A percentile compares a stretch with the other conserved stretches of the same genome.
These are phyloP conservation scores for Bombylius major DNA, from an alignment of 2,888 invertebrate species.

Conservation along the genomic window DNA sequence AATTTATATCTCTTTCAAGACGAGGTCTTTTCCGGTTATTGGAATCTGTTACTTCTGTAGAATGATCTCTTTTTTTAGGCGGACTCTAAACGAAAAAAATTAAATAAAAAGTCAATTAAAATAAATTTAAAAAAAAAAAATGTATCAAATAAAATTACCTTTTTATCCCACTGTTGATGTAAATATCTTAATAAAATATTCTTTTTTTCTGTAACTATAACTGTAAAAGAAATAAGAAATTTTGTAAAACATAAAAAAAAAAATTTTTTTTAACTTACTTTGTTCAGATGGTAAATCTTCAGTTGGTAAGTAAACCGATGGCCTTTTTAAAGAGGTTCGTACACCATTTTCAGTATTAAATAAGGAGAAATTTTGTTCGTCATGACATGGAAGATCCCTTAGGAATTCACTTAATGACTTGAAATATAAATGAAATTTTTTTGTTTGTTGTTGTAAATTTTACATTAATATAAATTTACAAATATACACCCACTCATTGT, in stretches of 20 bases:
- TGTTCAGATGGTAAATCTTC: conserved; percentile 88
- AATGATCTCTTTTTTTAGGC: conserved; percentile 9
- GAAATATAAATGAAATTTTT: conserved; percentile 23
- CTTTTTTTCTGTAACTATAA: conserved; percentile 91
- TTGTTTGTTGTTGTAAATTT: background rate
- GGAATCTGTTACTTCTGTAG: conserved; percentile 2
- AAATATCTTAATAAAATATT: conserved; percentile 86
- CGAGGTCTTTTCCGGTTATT: conserved; percentile 8
- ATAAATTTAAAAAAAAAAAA: background rate
- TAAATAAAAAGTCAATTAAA: background rate
- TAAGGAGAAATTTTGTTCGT: conserved; percentile 82
- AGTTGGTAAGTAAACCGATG: conserved; percentile 84
- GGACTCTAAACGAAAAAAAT: conserved; percentile 4
- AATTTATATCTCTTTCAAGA: conserved; percentile 6
- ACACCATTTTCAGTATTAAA: conserved; percentile 79
- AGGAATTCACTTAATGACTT: conserved; percentile 82
- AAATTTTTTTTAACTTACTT: conserved; percentile 44
- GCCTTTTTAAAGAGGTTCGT: conserved; percentile 69
- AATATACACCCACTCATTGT: too few species aligned
- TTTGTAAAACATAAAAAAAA: conserved; percentile 11
- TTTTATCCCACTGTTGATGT: conserved; percentile 93
- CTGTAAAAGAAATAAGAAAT: conserved; percentile 42
- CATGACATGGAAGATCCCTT: conserved; percentile 80
- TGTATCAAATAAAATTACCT: conserved; percentile 29
- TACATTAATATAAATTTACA: background rate